phyloP scores from a whole-genome alignment of 2,113 vertebrate species.

The Ramphastos sulfuratus region DNA sequence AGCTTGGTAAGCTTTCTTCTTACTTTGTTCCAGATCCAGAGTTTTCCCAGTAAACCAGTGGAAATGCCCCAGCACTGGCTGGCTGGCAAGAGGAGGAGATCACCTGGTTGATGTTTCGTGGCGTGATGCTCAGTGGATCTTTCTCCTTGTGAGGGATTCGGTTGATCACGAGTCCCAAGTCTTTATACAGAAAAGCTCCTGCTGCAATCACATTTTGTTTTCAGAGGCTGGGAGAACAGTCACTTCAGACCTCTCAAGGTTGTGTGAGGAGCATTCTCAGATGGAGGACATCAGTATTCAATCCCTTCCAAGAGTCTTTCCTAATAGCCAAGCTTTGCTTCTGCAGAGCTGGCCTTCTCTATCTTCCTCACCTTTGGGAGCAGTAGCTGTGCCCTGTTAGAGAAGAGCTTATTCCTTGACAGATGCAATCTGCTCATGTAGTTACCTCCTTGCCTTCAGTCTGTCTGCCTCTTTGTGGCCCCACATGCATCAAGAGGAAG shows the following conservation, averaged over 20 bases:
- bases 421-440: background rate
- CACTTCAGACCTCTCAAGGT: background rate
- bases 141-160: background rate
- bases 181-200: background rate
- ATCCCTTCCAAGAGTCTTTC: background rate
- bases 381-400: background rate
- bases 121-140: background rate
- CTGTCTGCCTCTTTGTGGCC: background rate
- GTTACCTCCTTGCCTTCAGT: background rate
- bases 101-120: background rate
- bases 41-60: background rate
- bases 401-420: background rate
- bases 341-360: background rate
- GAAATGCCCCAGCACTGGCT: background rate
- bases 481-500: background rate
- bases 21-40: constrained; percentile 27
- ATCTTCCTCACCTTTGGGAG: background rate
- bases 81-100: background rate
- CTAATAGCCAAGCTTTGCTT: background rate
- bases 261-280: background rate
- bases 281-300: background rate
- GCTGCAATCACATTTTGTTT: background rate
- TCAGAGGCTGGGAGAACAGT: background rate
- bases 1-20: constrained; percentile 40
- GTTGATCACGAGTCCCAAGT: background rate